Percentiles rank a stretch among this genome's conserved stretches.
Evolutionary conservation across 1,140 invertebrate species (phyloP).

Genomic region (Pseudachorutes palmiensis): DNA sequence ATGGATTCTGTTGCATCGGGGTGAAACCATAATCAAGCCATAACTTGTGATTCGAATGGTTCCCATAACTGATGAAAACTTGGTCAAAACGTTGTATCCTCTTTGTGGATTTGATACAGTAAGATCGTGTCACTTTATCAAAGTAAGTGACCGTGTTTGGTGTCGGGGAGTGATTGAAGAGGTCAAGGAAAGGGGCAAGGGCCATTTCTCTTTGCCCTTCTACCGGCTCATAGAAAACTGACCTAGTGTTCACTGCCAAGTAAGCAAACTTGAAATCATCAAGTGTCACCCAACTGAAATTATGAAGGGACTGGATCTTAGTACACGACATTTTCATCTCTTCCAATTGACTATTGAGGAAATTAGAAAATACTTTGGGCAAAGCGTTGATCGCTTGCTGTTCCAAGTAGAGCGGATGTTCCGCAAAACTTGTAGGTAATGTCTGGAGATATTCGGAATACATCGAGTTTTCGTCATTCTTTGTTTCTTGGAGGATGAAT

Average conservation of each 20-base stretch:
- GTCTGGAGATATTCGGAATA: conserved; percentile 23
- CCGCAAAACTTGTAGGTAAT: conserved; percentile 25
- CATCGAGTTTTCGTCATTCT: conserved; percentile 8
- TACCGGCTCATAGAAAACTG: conserved; percentile 47
- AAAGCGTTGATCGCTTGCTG: conserved; percentile 2
- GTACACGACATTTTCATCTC: neutral
- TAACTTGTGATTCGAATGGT: conserved; percentile 58
- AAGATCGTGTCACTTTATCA: conserved; percentile 46
- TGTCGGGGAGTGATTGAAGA: conserved; percentile 61
- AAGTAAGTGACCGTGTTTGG: conserved; percentile 48
- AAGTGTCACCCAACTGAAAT: conserved; percentile 40
- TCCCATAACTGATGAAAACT: conserved; percentile 68
- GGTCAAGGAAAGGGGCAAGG: conserved; percentile 66
- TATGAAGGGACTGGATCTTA: neutral
- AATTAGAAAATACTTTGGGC: conserved; percentile 7
- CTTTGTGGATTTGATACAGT: conserved; percentile 49
- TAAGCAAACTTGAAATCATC: conserved; percentile 52
- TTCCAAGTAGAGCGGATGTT: conserved; percentile 25
- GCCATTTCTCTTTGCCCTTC: conserved; percentile 54
- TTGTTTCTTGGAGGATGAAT: conserved; percentile 15
- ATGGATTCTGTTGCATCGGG: conserved; percentile 16
- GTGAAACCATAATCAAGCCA: conserved; percentile 66
- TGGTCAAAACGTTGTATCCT: conserved; percentile 50
- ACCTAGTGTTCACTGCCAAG: conserved; percentile 66
- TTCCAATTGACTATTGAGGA: neutral